Conservation (phyloP, 2,113 vertebrate genomes). For the Tretioscincus oriximinensis region DNA sequence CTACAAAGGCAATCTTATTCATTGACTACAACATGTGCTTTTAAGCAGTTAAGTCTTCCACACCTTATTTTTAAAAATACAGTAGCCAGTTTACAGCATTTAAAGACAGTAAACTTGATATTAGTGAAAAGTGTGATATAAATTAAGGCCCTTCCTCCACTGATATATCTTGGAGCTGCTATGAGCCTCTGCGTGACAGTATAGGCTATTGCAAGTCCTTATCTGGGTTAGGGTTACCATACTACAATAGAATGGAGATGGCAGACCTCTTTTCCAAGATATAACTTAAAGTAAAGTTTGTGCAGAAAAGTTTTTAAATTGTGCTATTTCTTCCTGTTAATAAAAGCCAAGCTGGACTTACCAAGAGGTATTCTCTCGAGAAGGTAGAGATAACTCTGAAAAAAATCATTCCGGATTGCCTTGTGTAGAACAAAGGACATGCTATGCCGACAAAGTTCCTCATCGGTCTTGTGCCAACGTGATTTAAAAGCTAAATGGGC, state of each 20-base stretch:
- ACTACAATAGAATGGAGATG: too few relatives aligned
- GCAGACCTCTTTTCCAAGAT: too few relatives aligned
- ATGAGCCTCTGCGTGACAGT: too few relatives aligned
- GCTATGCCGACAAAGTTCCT: slow-evolving; percentile 88
- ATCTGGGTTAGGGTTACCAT: too few relatives aligned
- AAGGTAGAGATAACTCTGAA: slow-evolving; percentile 93
- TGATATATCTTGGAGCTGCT: too few relatives aligned
- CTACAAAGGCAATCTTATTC: neutral
- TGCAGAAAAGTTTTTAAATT: too few relatives aligned
- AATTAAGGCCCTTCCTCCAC: neutral
- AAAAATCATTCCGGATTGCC: slow-evolving; percentile 88
- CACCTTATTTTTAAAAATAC: neutral
- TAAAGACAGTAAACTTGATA: neutral
- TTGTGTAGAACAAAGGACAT: slow-evolving; percentile 92
- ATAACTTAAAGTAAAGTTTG: too few relatives aligned
- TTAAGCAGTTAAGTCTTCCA: neutral
- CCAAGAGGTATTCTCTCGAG: slow-evolving; percentile 88
- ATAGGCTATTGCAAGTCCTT: too few relatives aligned
- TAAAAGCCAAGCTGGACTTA: slow-evolving; percentile 70
- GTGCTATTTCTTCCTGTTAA: neutral
- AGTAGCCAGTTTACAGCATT: neutral
- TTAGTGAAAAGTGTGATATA: neutral
- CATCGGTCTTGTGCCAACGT: slow-evolving; percentile 86
- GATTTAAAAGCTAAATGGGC: slow-evolving; percentile 88
- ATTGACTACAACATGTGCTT: neutral